Percentiles rank a stretch among this genome's conserved stretches.
Conservation (phyloP, 2,888 invertebrate species). For the Ophioninae sp. region DNA sequence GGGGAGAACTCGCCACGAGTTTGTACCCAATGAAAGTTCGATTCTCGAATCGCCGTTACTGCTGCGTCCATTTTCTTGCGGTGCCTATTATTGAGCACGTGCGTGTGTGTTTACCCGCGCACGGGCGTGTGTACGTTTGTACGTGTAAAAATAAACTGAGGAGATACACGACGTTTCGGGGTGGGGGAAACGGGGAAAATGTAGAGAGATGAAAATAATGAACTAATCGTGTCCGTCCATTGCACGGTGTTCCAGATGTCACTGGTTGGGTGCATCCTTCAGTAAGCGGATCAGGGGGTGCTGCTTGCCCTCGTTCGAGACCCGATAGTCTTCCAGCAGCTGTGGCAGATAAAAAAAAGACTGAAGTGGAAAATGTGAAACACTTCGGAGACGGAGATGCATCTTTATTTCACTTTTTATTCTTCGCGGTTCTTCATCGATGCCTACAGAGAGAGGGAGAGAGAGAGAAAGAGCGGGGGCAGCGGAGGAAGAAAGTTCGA, state of each 20-base stretch:
- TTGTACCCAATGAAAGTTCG: neutral
- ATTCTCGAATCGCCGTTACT: neutral
- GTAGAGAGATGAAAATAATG: constrained; percentile 59
- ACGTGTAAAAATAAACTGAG: neutral
- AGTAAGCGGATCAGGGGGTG: constrained; percentile 83
- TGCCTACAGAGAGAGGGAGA: neutral
- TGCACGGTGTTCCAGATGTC: constrained; percentile 58
- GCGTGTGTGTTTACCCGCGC: neutral
- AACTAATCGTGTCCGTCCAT: constrained; percentile 61
- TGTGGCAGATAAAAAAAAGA: constrained; percentile 76
- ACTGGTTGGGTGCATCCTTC: constrained; percentile 65
- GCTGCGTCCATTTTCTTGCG: neutral
- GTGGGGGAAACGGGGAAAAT: constrained; percentile 29
- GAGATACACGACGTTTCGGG: neutral
- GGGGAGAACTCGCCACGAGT: no score
- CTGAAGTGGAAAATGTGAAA: constrained; percentile 50
- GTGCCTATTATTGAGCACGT: neutral
- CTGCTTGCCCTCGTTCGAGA: constrained; percentile 82
- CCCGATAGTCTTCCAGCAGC: constrained; percentile 84
- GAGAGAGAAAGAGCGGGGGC: no score
- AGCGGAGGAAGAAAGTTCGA: constrained; percentile 73
- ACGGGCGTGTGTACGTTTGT: neutral
- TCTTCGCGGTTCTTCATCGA: constrained; percentile 3
- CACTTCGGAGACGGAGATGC: constrained; percentile 37
- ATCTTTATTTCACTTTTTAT: constrained; percentile 35